Conservation (phyloP, 2,888 invertebrate species). For the Polydrusus tereticollis region DNA sequence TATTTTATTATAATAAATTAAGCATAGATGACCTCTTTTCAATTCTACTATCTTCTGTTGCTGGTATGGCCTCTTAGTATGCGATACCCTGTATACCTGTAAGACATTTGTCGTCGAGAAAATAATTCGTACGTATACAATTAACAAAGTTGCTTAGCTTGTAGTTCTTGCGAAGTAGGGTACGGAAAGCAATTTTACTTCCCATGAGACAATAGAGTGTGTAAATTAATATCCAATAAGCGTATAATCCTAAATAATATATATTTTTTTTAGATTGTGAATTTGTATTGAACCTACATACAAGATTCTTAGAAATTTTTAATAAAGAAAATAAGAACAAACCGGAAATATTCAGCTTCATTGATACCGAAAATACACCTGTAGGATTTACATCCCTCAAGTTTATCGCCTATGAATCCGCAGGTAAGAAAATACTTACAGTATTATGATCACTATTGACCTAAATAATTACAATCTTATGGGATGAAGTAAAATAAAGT, state of each 20-base stretch:
- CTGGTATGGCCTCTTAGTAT: no score
- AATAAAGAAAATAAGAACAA: conserved; percentile 64
- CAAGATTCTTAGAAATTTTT: conserved; percentile 72
- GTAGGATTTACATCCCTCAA: conserved; percentile 81
- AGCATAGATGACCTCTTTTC: no score
- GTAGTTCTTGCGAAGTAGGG: no score
- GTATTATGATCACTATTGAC: no score
- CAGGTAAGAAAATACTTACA: conserved; percentile 70
- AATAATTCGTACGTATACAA: no score
- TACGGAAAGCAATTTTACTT: neutral
- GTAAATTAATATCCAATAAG: neutral
- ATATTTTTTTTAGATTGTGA: conserved; percentile 75
- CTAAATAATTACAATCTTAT: no score
- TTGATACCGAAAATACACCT: conserved; percentile 82
- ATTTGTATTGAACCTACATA: conserved; percentile 77
- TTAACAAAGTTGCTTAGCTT: no score
- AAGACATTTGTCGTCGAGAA: no score
- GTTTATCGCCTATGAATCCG: conserved; percentile 83
- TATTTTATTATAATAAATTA: no score
- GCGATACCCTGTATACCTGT: no score
- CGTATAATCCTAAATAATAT: neutral
- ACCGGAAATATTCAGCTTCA: conserved; percentile 79
- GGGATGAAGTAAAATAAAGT: no score
- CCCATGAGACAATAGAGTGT: neutral
- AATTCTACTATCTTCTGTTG: no score